phyloP scores from a whole-genome alignment of 1,140 invertebrate species.

The Zaprionus gabonicus region DNA sequence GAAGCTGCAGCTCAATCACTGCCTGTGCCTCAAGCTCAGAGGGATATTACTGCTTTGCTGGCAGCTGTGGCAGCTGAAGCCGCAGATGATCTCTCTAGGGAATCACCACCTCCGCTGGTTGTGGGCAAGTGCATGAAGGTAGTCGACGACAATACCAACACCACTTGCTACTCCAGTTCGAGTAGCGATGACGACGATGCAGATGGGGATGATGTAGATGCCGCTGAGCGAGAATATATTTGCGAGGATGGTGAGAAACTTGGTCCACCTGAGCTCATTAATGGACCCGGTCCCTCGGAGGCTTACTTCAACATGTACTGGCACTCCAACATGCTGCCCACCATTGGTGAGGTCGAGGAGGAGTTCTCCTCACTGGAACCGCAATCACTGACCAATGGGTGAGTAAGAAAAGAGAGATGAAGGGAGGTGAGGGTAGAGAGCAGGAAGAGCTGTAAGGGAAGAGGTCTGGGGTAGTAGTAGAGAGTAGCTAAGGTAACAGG shows the following conservation, averaged over 20 bases:
- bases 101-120: slow-evolving; percentile 69
- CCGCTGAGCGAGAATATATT: slow-evolving; percentile 71
- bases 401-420: slow-evolving; percentile 22
- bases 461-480: no score
- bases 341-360: slow-evolving; percentile 89
- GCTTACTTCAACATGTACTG: slow-evolving; percentile 84
- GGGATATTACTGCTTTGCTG: slow-evolving; percentile 55
- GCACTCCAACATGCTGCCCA: slow-evolving; percentile 86
- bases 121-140: slow-evolving; percentile 80
- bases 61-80: slow-evolving; percentile 65
- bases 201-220: slow-evolving; percentile 65
- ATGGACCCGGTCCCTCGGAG: slow-evolving; percentile 80
- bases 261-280: slow-evolving; percentile 81
- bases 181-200: slow-evolving; percentile 78
- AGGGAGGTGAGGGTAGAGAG: not conserved
- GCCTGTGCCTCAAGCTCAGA: slow-evolving; percentile 14
- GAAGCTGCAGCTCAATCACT: slow-evolving; percentile 9
- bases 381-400: slow-evolving; percentile 79
- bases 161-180: slow-evolving; percentile 72
- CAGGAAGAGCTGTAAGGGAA: no score
- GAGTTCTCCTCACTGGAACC: slow-evolving; percentile 84
- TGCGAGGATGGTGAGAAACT: slow-evolving; percentile 83
- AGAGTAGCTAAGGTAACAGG: no score
- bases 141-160: slow-evolving; percentile 55
- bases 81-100: slow-evolving; percentile 56